A percentile compares a stretch with the other conserved stretches of the same genome.
These are phyloP conservation scores for Pluvianellus socialis DNA, from an alignment of 2,113 vertebrate genomes.

Conservation along the genomic window DNA sequence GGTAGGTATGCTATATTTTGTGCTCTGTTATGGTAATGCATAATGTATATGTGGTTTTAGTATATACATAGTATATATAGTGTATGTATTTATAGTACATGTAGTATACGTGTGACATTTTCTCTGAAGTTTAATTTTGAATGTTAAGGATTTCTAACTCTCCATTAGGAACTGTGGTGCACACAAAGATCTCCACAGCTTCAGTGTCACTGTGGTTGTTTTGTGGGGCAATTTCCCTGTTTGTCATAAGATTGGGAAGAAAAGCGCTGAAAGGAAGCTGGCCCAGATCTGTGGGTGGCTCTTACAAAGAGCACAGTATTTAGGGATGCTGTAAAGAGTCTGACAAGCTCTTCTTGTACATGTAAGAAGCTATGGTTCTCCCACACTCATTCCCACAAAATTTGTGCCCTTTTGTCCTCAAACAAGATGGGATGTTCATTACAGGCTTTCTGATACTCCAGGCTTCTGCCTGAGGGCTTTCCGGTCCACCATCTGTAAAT, in stretches of 20 bases:
- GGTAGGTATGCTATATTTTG: constrained; percentile 67
- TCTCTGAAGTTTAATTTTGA: background rate
- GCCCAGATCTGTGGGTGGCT: background rate
- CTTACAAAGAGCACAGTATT: background rate
- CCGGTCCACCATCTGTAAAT: background rate
- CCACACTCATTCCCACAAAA: background rate
- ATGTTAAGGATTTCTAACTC: background rate
- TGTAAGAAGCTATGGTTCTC: background rate
- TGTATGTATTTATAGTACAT: background rate
- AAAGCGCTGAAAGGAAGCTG: background rate
- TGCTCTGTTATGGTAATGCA: background rate
- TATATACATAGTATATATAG: background rate
- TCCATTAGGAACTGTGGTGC: background rate
- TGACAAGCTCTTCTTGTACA: background rate
- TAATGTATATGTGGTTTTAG: background rate
- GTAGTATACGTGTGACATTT: background rate
- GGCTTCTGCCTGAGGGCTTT: background rate
- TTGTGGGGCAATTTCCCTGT: background rate
- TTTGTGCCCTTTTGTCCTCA: background rate
- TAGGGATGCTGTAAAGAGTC: background rate
- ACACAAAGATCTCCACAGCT: background rate
- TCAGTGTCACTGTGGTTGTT: background rate
- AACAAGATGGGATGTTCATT: background rate
- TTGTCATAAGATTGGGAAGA: background rate
- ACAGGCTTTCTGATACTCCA: background rate